Evolutionary conservation across 1,140 invertebrate species (phyloP), one percentile per base, ranked within the genome.

Genomic region (Bicyclus anynana): DNA sequence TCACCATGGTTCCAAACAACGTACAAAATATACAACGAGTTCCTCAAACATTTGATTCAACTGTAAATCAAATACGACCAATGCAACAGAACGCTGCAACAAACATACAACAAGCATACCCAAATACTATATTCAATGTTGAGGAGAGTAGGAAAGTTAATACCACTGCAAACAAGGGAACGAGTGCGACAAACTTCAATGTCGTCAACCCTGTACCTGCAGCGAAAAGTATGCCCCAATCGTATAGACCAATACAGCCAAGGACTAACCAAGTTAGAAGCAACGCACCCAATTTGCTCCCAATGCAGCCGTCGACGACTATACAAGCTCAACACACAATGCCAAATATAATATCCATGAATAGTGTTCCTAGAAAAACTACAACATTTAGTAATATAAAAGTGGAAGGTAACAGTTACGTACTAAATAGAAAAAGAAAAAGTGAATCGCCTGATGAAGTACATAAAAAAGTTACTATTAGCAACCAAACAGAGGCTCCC

Each of bases 361-460:
- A 49, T 10, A 56, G 18, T 33, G 58, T 55, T 42, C 53, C 53
- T 40, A 51, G 62, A 33, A 65, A 56, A 44, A 57, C 42, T 20
- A 48, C 55, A 44, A 37, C 63, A 10, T 10, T 52, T 16, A 69
- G 65, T 53, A 63, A 61, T 29, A 46, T 49, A 12, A 62, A 73
- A 62, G 40, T 54, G 42, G 65, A 74, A 55, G 42, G 51, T 3
- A 42, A 40, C 7, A 59, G 21, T 21, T 29, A 55, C 14, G 7
- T 44, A 21, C 40, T 59, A 10, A 80, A 72, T 42, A 80, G 78
- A 56, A 86, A 84, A 68, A 73, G 83, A 68, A 86, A 86, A 67
- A 84, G 81, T 33, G 81, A 86, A 69, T 86, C 81, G 5, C 83
- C 83, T 4, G 83, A 84, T 57, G 80, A 83, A 21, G 56, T 72